Percentiles rank a stretch among this genome's conserved stretches.
Conservation (phyloP, 2,888 invertebrate genomes). For the Drosophila glabriapex region DNA sequence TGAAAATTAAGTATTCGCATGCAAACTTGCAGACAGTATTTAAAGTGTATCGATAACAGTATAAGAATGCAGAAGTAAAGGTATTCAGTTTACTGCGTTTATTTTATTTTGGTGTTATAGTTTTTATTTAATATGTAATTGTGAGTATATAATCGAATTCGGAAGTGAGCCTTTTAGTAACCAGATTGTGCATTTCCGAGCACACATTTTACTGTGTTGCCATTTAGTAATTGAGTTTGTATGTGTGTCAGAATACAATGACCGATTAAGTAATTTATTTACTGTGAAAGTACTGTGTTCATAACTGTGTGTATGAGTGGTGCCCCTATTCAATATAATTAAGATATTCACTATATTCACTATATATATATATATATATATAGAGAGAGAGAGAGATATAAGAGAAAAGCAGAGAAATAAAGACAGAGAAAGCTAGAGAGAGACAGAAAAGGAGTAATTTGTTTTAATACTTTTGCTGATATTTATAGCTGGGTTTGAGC, state of each 20-base stretch:
- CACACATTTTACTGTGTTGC: conserved; percentile 34
- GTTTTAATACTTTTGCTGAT: conserved; percentile 1
- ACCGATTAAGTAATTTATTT: conserved; percentile 35
- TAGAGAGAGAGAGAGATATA: background rate
- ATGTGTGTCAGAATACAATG: conserved; percentile 6
- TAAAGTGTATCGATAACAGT: too few species aligned
- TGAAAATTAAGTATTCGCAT: too few species aligned
- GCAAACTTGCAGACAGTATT: too few species aligned
- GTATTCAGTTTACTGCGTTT: background rate
- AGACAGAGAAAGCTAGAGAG: background rate
- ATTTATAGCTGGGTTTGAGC: background rate
- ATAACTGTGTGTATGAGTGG: conserved; percentile 9
- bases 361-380: too few species aligned
- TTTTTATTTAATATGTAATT: conserved; percentile 20
- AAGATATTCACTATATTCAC: conserved; percentile 28
- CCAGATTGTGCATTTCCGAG: conserved; percentile 46
- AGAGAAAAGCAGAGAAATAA: background rate
- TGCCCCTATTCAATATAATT: conserved; percentile 42
- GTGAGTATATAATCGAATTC: conserved; percentile 30
- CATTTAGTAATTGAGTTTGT: conserved; percentile 38
- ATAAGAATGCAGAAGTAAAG: background rate
- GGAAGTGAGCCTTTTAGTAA: conserved; percentile 47
- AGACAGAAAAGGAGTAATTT: background rate
- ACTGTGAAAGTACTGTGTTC: conserved; percentile 20
- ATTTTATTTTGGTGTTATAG: background rate